phyloP scores from a whole-genome alignment of 30 jellyfish, hydroid and myxozoan genomes.

The Chironex yamaguchii region DNA sequence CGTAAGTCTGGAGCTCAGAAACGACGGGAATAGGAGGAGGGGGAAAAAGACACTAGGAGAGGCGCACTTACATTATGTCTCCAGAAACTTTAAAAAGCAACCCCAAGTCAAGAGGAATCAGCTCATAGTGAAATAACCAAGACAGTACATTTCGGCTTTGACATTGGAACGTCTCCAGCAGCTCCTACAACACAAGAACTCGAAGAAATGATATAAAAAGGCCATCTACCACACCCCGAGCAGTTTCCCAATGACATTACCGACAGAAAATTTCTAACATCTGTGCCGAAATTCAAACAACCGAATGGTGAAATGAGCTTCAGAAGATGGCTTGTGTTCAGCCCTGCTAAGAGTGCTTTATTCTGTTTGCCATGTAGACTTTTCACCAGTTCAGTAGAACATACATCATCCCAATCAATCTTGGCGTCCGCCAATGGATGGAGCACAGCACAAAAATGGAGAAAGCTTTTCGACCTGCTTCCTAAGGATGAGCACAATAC shows the following conservation, averaged over 20 bases:
- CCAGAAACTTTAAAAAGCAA: too few species aligned
- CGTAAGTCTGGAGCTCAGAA: slow-evolving; percentile 42
- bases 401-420: slow-evolving; percentile 43
- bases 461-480: slow-evolving; percentile 34
- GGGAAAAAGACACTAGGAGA: slow-evolving; percentile 15
- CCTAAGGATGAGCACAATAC: slow-evolving; percentile 36
- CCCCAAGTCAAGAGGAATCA: slow-evolving; percentile 13
- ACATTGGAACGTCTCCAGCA: slow-evolving; percentile 42
- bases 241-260: slow-evolving; percentile 7
- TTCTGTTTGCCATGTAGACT: slow-evolving; percentile 51
- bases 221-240: slow-evolving; percentile 34
- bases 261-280: slow-evolving; percentile 18
- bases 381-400: too few species aligned
- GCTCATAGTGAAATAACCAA: slow-evolving; percentile 17
- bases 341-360: slow-evolving; percentile 49
- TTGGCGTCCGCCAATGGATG: slow-evolving; percentile 56
- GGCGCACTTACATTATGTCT: slow-evolving; percentile 38
- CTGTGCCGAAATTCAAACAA: slow-evolving; percentile 17
- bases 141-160: slow-evolving; percentile 43
- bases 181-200: slow-evolving; percentile 54
- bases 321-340: slow-evolving; percentile 59
- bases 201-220: slow-evolving; percentile 33
- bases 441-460: slow-evolving; percentile 48
- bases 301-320: slow-evolving; percentile 46
- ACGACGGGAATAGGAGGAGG: slow-evolving; percentile 23